phyloP scores from a whole-genome alignment of 2,888 invertebrate genomes.

The Diarsia mendica region DNA sequence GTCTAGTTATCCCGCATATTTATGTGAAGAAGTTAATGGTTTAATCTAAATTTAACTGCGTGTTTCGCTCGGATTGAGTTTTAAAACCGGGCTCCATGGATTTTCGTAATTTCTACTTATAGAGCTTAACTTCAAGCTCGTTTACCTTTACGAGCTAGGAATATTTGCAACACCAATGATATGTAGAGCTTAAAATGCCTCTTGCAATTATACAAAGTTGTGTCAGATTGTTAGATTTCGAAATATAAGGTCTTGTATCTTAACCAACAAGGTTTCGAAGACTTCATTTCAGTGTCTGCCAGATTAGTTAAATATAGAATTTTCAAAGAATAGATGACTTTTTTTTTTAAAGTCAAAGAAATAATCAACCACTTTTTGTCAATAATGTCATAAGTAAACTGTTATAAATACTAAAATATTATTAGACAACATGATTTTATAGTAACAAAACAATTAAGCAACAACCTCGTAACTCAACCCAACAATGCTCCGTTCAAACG shows the following conservation, averaged over 20 bases:
- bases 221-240: constrained; percentile 13
- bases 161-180: constrained; percentile 59
- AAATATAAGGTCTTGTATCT: constrained; percentile 8
- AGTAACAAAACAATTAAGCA: constrained; percentile 16
- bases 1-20: constrained; percentile 34
- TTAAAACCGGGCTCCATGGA: constrained; percentile 36
- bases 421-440: background rate
- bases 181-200: constrained; percentile 45
- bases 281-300: background rate
- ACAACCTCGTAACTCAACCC: constrained; percentile 13
- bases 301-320: background rate
- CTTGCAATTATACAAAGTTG: constrained; percentile 44
- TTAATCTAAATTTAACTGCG: constrained; percentile 52
- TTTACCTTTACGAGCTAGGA: constrained; percentile 45
- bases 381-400: background rate
- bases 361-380: background rate
- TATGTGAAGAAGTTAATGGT: constrained; percentile 51
- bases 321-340: background rate
- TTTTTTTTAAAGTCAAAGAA: background rate
- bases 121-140: constrained; percentile 41
- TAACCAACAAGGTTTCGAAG: background rate
- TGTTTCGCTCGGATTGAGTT: constrained; percentile 39
- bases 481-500: constrained; percentile 58
- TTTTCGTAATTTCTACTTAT: constrained; percentile 51
- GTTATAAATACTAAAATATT: background rate